A percentile compares a stretch with the other conserved stretches of the same genome.
These are phyloP conservation scores for Cryptotis parvus DNA, from an alignment of 2,113 vertebrate species.

Conservation along the genomic window DNA sequence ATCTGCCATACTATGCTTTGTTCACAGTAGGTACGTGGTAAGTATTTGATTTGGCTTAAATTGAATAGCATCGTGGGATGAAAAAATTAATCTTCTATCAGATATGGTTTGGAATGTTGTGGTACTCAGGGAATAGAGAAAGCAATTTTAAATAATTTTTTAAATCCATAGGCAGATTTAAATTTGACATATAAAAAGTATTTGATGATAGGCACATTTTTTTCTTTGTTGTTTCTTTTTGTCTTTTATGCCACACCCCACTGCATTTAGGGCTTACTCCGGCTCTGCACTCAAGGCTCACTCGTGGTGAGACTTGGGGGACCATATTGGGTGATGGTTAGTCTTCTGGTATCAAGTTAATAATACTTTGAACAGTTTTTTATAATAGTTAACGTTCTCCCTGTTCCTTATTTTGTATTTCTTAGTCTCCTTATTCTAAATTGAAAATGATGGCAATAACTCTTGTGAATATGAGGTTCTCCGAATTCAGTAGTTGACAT, in stretches of 20 bases:
- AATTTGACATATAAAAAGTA: slow-evolving; percentile 59
- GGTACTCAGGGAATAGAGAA: slow-evolving; percentile 51
- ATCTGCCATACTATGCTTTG: slow-evolving; percentile 5
- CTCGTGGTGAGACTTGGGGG: too few relatives aligned
- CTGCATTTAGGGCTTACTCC: too few relatives aligned
- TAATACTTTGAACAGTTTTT: slow-evolving; percentile 6
- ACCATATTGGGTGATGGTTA: too few relatives aligned
- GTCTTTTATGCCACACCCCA: neutral
- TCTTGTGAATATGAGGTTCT: neutral
- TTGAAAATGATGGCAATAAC: neutral
- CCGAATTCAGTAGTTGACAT: neutral
- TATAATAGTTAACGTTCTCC: neutral
- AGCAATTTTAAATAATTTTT: slow-evolving; percentile 64
- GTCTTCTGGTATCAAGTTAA: neutral
- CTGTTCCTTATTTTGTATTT: neutral
- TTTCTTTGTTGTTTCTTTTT: neutral
- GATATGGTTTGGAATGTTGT: slow-evolving; percentile 40
- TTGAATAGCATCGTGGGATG: slow-evolving; percentile 43
- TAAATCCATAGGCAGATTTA: slow-evolving; percentile 53
- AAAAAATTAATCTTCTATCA: slow-evolving; percentile 57
- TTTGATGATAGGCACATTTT: slow-evolving; percentile 38
- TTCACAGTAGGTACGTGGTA: neutral
- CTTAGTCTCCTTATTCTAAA: slow-evolving; percentile 2
- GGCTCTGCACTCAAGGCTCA: too few relatives aligned
- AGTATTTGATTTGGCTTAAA: slow-evolving; percentile 59